Conservation (phyloP, 2,888 invertebrate genomes). For the Ommatoiulus sabulosus region DNA sequence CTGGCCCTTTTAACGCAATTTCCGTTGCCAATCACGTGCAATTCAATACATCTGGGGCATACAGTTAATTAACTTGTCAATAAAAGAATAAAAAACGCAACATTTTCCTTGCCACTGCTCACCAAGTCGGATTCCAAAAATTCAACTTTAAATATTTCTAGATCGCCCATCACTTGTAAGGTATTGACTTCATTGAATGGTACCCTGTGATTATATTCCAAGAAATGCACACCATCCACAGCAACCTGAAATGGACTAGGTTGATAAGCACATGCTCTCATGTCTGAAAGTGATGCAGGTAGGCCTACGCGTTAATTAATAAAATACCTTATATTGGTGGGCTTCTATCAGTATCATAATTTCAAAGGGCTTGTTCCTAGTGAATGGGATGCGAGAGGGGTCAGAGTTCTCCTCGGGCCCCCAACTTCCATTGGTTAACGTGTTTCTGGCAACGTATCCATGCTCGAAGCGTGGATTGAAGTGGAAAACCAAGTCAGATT, state of each 20-base stretch:
- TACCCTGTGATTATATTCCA: slow-evolving; percentile 77
- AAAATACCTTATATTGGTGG: slow-evolving; percentile 63
- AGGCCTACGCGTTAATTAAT: too few species aligned
- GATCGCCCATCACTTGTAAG: slow-evolving; percentile 75
- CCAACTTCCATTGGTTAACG: slow-evolving; percentile 77
- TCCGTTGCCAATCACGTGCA: too few species aligned
- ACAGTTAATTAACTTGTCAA: too few species aligned
- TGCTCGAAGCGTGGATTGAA: slow-evolving; percentile 85
- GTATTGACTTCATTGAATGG: slow-evolving; percentile 73
- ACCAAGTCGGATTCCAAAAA: slow-evolving; percentile 54
- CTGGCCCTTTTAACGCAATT: too few species aligned
- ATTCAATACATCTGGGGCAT: too few species aligned
- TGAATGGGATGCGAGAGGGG: slow-evolving; percentile 69
- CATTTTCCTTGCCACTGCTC: too few species aligned
- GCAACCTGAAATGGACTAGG: slow-evolving; percentile 71
- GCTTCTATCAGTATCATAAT: slow-evolving; percentile 75
- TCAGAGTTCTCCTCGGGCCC: slow-evolving; percentile 79
- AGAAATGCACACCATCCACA: slow-evolving; percentile 80
- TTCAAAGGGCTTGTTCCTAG: slow-evolving; percentile 70
- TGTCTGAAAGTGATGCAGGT: too few species aligned
- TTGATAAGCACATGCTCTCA: slow-evolving; percentile 35
- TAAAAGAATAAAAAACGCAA: neutral
- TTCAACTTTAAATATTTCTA: slow-evolving; percentile 67
- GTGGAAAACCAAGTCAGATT: slow-evolving; percentile 78
- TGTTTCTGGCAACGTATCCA: slow-evolving; percentile 82